Conservation (phyloP, 2,888 invertebrate genomes). For the Chrysodeixis includens region DNA sequence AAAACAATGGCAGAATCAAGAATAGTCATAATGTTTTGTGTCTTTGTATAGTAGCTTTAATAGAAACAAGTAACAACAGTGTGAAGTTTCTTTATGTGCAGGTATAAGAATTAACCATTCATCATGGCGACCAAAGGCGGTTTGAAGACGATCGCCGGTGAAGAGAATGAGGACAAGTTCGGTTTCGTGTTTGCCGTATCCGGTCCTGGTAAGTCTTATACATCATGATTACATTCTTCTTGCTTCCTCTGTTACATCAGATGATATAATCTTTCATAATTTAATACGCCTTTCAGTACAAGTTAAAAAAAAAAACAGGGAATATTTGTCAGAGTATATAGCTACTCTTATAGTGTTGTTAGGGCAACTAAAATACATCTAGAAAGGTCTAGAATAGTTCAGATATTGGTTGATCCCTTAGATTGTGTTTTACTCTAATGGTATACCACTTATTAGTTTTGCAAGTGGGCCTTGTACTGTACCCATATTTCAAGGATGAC, state of each 20-base stretch:
- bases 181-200: slow-evolving; percentile 99
- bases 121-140: slow-evolving; percentile 89
- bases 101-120: slow-evolving; percentile 72
- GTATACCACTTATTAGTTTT: no score
- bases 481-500: neutral
- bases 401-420: no score
- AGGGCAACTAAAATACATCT: no score
- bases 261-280: neutral
- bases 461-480: no score
- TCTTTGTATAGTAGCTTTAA: neutral
- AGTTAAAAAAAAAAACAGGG: no score
- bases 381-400: no score
- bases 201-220: slow-evolving; percentile 95
- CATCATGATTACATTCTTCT: neutral
- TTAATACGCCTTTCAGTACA: no score
- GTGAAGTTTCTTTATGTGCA: slow-evolving; percentile 46
- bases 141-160: slow-evolving; percentile 93
- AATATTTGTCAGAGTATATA: no score
- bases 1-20: slow-evolving; percentile 35
- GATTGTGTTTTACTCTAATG: no score
- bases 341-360: no score
- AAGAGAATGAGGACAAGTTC: slow-evolving; percentile 95
- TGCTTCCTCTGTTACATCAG: neutral
- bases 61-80: neutral
- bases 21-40: slow-evolving; percentile 9